These are phyloP conservation scores for Catharus fuscescens DNA, from an alignment of 2,113 vertebrate genomes.

Conservation along the genomic window DNA sequence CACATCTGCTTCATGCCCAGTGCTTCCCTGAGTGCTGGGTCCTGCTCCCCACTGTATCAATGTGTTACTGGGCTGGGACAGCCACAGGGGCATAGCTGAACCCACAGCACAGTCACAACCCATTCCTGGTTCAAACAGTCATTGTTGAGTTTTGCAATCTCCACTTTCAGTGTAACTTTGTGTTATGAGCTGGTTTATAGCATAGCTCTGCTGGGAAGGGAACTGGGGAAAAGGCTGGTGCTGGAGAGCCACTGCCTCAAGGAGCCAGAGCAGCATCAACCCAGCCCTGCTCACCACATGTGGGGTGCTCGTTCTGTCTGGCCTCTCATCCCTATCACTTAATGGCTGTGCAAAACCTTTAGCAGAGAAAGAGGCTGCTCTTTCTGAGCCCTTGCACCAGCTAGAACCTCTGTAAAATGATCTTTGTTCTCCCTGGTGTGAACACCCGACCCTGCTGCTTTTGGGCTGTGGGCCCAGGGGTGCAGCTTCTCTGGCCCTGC, in stretches of 20 bases:
- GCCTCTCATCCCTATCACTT: background rate
- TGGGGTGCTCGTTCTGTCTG: background rate
- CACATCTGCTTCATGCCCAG: background rate
- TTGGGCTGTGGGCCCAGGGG: background rate
- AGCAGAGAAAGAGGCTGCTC: background rate
- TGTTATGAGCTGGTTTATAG: background rate
- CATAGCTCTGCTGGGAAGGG: background rate
- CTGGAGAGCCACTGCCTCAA: background rate
- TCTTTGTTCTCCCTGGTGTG: background rate
- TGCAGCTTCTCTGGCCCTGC: background rate
- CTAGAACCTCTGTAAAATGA: background rate
- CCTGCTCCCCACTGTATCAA: rapidly evolving
- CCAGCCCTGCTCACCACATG: background rate
- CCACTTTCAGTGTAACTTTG: background rate
- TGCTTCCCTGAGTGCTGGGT: background rate
- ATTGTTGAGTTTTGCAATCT: constrained; percentile 56
- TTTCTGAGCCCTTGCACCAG: background rate
- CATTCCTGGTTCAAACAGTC: background rate
- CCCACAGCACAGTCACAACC: background rate
- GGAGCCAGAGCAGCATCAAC: rapidly evolving
- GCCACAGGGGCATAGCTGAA: background rate
- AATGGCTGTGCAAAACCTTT: background rate
- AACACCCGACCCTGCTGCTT: background rate
- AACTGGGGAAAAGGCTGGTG: constrained; percentile 18
- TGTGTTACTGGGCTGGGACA: background rate